Evolutionary conservation across 30 jellyfish, hydroid and myxozoan species (phyloP).

Genomic region (Turritopsis rubra): DNA sequence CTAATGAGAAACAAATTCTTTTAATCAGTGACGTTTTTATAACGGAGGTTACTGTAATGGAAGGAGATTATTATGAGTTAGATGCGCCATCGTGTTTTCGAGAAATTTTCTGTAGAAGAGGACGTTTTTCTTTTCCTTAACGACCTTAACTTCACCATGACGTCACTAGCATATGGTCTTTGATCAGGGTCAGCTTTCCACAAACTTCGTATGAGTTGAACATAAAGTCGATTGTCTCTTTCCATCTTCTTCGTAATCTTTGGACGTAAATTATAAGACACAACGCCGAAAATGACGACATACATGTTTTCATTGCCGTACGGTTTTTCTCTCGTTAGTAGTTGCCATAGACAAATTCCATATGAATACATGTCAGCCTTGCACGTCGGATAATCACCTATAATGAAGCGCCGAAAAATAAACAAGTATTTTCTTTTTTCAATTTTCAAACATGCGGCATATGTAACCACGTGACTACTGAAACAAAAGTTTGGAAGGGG

Average conservation of each 20-base stretch:
- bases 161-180: conserved; percentile 85
- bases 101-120: neutral
- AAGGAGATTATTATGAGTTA: neutral
- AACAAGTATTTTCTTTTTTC: neutral
- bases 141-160: conserved; percentile 45
- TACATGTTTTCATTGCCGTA: conserved; percentile 91
- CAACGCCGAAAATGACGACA: conserved; percentile 97
- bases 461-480: neutral
- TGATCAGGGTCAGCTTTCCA: conserved; percentile 88
- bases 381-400: conserved; percentile 80
- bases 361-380: conserved; percentile 93
- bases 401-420: neutral
- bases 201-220: conserved; percentile 62
- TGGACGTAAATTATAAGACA: conserved; percentile 89
- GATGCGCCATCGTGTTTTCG: conserved; percentile 26
- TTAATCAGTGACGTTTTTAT: neutral
- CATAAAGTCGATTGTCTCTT: conserved; percentile 51
- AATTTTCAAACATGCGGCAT: neutral
- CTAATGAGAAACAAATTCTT: neutral
- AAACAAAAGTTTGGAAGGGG: neutral
- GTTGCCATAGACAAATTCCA: conserved; percentile 97
- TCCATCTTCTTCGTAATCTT: conserved; percentile 51
- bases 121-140: conserved; percentile 5
- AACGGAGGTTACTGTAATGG: neutral
- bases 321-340: conserved; percentile 88